Evolutionary conservation across 2,888 invertebrate species (phyloP).

Genomic region (Chromoteleia sp.): DNA sequence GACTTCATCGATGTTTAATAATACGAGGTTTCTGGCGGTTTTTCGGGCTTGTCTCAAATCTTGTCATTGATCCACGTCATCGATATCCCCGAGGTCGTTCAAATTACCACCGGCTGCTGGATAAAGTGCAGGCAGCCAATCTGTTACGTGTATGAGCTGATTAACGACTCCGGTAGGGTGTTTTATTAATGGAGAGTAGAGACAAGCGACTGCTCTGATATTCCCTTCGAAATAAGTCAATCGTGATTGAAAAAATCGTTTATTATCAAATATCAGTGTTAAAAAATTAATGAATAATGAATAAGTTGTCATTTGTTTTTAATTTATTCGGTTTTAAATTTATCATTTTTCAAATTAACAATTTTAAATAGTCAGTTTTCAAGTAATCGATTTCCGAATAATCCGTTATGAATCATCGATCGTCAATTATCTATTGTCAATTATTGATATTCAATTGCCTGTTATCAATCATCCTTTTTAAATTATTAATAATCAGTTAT

Average conservation of each 20-base stretch:
- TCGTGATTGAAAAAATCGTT: constrained; percentile 87
- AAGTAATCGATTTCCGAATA: too few species aligned
- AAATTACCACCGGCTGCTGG: constrained; percentile 80
- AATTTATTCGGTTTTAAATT: too few species aligned
- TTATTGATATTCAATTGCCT: too few species aligned
- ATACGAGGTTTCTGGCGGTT: constrained; percentile 87
- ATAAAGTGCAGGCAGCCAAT: constrained; percentile 92
- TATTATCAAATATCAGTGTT: too few species aligned
- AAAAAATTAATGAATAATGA: too few species aligned
- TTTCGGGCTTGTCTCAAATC: constrained; percentile 68
- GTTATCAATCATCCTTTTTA: too few species aligned
- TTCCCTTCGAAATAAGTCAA: constrained; percentile 94
- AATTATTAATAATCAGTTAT: too few species aligned
- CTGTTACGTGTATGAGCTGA: constrained; percentile 91
- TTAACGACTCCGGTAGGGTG: constrained; percentile 86
- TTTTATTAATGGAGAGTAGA: constrained; percentile 89
- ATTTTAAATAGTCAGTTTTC: too few species aligned
- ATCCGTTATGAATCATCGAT: too few species aligned
- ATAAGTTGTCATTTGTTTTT: too few species aligned
- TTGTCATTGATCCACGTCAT: constrained; percentile 85
- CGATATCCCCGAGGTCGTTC: constrained; percentile 85
- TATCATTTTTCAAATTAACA: too few species aligned
- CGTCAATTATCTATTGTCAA: too few species aligned
- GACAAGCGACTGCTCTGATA: constrained; percentile 90
- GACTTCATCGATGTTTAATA: constrained; percentile 90